These are phyloP conservation scores for Petrocephalus schoutedeni DNA, from an alignment of 2,797 vertebrate genomes.

Conservation along the genomic window DNA sequence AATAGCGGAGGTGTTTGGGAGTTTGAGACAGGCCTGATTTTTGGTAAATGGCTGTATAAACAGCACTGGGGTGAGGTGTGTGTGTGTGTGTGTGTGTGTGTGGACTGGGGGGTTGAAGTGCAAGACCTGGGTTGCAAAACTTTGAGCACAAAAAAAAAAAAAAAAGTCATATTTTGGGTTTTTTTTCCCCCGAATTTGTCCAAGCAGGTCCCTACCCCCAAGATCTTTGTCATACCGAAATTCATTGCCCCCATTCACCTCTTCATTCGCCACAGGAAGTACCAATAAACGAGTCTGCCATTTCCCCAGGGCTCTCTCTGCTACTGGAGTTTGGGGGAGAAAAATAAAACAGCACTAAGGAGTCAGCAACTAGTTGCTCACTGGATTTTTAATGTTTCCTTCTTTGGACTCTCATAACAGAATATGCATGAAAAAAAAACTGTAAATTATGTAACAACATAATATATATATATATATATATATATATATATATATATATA, in stretches of 20 bases:
- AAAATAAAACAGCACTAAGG: background rate
- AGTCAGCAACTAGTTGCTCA: background rate
- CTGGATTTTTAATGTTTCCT: background rate
- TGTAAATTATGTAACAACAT: background rate
- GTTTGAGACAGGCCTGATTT: background rate
- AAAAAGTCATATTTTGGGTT: background rate
- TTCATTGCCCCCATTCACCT: background rate
- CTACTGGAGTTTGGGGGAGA: background rate
- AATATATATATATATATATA: too few species aligned
- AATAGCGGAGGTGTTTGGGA: background rate
- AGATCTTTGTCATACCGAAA: background rate
- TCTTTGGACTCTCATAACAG: background rate
- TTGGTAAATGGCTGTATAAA: background rate
- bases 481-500: too few species aligned
- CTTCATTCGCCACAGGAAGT: background rate
- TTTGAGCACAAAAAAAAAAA: background rate
- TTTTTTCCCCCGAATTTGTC: background rate
- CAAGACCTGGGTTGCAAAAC: background rate
- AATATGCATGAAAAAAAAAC: background rate
- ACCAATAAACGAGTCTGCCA: background rate
- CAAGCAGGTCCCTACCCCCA: background rate
- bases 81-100: background rate
- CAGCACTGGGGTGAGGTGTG: background rate
- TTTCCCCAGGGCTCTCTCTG: background rate
- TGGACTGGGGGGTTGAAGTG: background rate